Base-by-base conservation (phyloP, 30 jellyfish, hydroid and myxozoan species). In the Chironex yamaguchii region DNA sequence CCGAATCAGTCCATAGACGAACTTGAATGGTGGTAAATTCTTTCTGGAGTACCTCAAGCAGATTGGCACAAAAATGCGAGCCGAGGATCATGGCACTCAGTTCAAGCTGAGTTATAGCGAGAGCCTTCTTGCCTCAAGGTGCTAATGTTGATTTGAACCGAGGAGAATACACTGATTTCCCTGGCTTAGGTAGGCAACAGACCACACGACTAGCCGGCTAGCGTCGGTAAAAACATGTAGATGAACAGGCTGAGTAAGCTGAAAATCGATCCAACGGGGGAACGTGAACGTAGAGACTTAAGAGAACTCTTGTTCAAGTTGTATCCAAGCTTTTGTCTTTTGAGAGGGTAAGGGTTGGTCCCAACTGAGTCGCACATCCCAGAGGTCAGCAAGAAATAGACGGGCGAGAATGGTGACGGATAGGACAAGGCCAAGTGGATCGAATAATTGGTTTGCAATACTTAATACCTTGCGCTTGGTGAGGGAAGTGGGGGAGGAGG, bases 161-260 rank as follows among this genome's bases (percentile, higher is more conserved):
- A 71, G 1, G 23, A 71, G 85, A 36, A 71, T 17, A 28, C 74
- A 4, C 24, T 71, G 42, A 3, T 35, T 27, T 17, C 85, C 85
- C 36, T 34, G 85, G 17, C 69, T 28, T 24, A 71, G 85, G 35
- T 71, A 71, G 1, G 85, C 85, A 22, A 36, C 71, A 48, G 74
- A 68, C 13, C 85, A 68, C 23, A 71, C 24, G 23, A 36, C 71
- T 71, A 25, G 30, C 22, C 49, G 22, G 35, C 85, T 36, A 1
- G 85, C 85, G 29, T 71, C 85, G 1, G 85, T 71, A 29, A 71
- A 71, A n/a, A n/a, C n/a, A n/a, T n/a, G n/a, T n/a, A n/a, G n/a
- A n/a, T n/a, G n/a, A 9, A 71, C 85, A 17, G 85, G 85, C 20
- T 33, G 36, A 13, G 13, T 21, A n/a, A n/a, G 32, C 49, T 21